Percentiles rank a stretch among this genome's conserved stretches.
These are phyloP conservation scores for Acanthiza pusilla DNA, from an alignment of 2,797 vertebrate species.

Conservation along the genomic window DNA sequence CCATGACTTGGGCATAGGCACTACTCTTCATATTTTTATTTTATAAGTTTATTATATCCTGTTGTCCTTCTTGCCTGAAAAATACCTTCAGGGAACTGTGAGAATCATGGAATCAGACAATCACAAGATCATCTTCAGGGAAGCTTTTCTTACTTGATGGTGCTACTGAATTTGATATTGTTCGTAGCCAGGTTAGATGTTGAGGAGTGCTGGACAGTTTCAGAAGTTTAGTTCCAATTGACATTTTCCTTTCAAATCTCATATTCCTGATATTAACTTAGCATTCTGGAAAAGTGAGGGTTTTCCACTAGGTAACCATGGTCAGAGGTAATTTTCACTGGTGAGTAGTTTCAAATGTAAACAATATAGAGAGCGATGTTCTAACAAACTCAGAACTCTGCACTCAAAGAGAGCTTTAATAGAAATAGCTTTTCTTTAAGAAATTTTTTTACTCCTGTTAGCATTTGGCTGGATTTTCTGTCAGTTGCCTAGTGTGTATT, in stretches of 20 bases:
- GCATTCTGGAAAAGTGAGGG: conserved; percentile 3
- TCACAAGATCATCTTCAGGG: not conserved
- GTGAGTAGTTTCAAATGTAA: not conserved
- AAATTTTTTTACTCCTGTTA: not conserved
- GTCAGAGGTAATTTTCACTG: conserved; percentile 10
- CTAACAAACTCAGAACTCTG: not conserved
- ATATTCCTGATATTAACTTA: not conserved
- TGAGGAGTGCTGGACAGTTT: not conserved
- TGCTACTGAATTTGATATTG: not conserved
- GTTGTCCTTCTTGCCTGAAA: not conserved
- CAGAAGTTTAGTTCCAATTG: not conserved
- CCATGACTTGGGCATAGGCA: not conserved
- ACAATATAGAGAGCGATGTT: not conserved
- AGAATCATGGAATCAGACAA: not conserved
- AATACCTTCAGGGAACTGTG: not conserved
- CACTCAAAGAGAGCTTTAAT: not conserved
- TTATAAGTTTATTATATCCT: not conserved
- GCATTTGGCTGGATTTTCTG: conserved; percentile 19
- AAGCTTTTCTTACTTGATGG: not conserved
- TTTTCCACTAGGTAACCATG: conserved; percentile 18
- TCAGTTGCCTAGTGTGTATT: not conserved
- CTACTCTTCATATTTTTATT: not conserved
- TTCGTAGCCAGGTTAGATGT: not conserved
- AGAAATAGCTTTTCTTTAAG: not conserved
- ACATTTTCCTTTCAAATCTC: conserved; percentile 15